These are phyloP conservation scores for Heliornis fulica DNA, from an alignment of 2,113 vertebrate genomes.

Conservation along the genomic window DNA sequence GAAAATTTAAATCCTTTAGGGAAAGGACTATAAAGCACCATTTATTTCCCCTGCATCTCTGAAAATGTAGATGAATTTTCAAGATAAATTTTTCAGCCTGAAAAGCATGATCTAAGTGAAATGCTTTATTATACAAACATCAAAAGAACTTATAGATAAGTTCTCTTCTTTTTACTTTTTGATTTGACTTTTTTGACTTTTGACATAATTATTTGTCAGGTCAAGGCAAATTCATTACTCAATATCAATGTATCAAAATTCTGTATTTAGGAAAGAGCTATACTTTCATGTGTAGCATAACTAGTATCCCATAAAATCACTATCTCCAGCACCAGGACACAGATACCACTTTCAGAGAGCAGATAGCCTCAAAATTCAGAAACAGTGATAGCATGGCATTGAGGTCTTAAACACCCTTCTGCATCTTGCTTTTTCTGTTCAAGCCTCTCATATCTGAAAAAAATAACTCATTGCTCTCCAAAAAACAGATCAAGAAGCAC, in stretches of 20 bases:
- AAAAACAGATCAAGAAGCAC: background rate
- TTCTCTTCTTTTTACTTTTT: background rate
- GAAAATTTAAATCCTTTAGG: background rate
- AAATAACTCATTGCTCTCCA: background rate
- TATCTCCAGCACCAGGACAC: background rate
- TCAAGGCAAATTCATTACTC: background rate
- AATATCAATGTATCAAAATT: background rate
- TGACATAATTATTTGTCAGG: background rate
- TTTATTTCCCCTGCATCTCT: accelerated
- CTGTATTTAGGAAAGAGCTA: background rate
- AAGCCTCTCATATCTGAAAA: background rate
- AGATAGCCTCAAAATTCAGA: background rate
- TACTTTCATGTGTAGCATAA: background rate
- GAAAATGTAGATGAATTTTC: background rate
- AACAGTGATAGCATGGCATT: background rate
- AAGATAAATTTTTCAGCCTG: background rate
- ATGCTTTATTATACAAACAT: background rate
- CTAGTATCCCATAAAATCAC: background rate
- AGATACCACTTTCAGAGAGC: background rate
- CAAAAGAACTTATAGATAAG: background rate
- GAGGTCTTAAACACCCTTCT: background rate
- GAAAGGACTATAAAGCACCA: background rate
- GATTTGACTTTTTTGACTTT: background rate
- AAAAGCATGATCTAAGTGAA: background rate
- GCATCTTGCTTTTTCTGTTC: background rate